These are phyloP conservation scores for pig (Sus scrofa) DNA, from an alignment of 2,113 vertebrate genomes.

Conservation along the genomic window DNA sequence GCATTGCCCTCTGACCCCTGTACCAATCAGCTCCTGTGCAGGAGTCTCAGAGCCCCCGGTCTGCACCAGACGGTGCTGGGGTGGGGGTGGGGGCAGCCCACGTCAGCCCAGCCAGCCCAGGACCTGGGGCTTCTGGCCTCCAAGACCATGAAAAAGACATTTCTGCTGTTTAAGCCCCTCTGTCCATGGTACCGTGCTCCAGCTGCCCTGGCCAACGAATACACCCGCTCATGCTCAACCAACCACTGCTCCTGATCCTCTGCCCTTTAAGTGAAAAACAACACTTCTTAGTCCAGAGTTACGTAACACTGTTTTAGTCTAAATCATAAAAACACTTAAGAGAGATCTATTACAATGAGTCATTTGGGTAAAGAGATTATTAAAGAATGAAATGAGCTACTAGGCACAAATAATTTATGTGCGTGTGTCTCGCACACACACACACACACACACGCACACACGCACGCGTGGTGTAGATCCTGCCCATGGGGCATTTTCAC, in stretches of 20 bases:
- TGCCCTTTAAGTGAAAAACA: background rate
- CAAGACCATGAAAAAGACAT: background rate
- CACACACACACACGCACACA: background rate
- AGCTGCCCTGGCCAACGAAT: background rate
- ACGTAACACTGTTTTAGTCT: background rate
- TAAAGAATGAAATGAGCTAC: background rate
- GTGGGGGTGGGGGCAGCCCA: background rate
- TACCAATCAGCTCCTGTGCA: accelerated
- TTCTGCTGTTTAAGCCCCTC: no score
- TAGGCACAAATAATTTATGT: background rate
- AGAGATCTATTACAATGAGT: background rate
- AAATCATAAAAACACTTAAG: background rate
- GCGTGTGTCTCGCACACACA: no score
- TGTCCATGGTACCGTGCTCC: accelerated
- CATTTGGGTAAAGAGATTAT: no score
- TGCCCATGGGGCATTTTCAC: background rate
- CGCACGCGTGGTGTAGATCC: accelerated
- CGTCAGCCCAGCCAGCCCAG: accelerated
- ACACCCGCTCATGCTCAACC: background rate
- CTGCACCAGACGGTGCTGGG: accelerated
- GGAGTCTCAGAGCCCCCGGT: background rate
- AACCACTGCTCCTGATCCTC: background rate
- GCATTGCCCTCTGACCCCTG: background rate
- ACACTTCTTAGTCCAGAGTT: background rate
- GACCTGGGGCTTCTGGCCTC: background rate